Base-by-base conservation (phyloP, 2,797 vertebrate species). In the Pipistrellus nathusii region DNA sequence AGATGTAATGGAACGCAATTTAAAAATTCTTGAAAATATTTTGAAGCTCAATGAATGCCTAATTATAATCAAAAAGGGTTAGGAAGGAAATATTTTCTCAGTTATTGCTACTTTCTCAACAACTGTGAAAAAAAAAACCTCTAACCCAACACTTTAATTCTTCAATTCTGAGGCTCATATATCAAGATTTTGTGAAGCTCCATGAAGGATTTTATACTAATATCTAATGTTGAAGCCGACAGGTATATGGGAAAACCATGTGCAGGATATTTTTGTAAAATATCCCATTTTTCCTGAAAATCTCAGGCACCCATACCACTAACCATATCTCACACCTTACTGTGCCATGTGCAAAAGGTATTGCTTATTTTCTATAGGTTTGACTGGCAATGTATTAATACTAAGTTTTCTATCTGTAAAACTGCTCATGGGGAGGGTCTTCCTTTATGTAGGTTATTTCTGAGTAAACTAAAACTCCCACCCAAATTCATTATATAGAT, bases 21-120 rank as follows among this genome's bases (percentile, higher is more conserved):
- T 85, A 46, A 77, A 85, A 77, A 91, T 77, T 90, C 35, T 51
- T 82, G 12, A 83, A 23, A 88, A 15, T 55, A 75, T 73, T 94
- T 83, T 93, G 66, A 93, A 93, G 57, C 68, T 89, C 32, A 92
- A 21, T 38, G 57, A 84, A 46, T 59, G 35, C 55, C 35, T 59
- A 8, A 68, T 32, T 69, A 85, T 30, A 14, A 51, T 25, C n/a
- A 84, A 71, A 78, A 46, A 91, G 15, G n/a, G 23, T 1, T 8
- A 46, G 13, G 5, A 9, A 88, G 9, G 27, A 95, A 93, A 85
- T 41, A 38, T 25, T 81, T 83, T 85, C 1, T 18, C 77, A 93
- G 12, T 77, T 68, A 6, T 11, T 64, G 3, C 25, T 59, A 27
- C 18, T 87, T 71, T 10, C 9, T 95, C 84, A 69, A 48, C 44